phyloP scores from a whole-genome alignment of 2,888 invertebrate species.

The Drosophila peninsularis region DNA sequence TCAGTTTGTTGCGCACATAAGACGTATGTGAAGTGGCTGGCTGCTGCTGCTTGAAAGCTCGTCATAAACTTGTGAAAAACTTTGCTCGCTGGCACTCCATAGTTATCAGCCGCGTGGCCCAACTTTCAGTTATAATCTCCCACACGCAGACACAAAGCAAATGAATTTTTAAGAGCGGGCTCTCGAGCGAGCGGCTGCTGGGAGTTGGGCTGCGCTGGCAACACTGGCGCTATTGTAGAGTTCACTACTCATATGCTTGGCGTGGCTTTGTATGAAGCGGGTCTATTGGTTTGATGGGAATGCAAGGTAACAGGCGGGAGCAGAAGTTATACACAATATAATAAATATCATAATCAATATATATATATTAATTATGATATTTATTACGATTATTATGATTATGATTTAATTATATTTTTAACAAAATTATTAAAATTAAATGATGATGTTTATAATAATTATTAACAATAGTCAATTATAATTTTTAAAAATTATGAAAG shows the following conservation, averaged over 20 bases:
- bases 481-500: no score
- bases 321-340: no score
- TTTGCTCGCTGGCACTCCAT: constrained; percentile 28
- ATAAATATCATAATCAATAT: no score
- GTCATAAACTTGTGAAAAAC: constrained; percentile 60
- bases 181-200: neutral
- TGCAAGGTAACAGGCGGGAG: neutral
- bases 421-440: no score
- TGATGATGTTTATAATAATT: no score
- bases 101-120: constrained; percentile 18
- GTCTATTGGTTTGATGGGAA: neutral
- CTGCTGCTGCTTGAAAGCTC: constrained; percentile 7
- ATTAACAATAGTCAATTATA: no score
- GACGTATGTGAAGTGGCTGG: neutral
- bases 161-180: constrained; percentile 61
- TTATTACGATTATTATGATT: no score
- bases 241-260: constrained; percentile 32
- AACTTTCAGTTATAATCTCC: constrained; percentile 42
- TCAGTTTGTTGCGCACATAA: neutral
- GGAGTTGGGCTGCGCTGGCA: constrained; percentile 4
- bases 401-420: no score
- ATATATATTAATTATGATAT: no score
- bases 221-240: constrained; percentile 11
- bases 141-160: constrained; percentile 40
- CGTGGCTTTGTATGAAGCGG: constrained; percentile 1